Conservation (phyloP, 2,888 invertebrate genomes). For the Spilosoma lubricipeda region DNA sequence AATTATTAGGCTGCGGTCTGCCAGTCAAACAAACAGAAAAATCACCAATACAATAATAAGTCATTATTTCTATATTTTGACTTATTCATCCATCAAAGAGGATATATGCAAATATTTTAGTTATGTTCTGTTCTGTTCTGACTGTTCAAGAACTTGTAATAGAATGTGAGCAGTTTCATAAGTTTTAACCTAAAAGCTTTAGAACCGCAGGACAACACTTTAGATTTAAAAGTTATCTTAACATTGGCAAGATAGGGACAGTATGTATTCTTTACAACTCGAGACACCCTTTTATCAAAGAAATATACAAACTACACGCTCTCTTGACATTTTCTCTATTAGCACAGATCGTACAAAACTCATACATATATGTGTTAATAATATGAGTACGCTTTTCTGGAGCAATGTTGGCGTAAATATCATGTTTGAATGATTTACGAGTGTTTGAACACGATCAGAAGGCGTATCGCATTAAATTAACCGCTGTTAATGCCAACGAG, state of each 20-base stretch:
- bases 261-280: background rate
- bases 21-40: no score
- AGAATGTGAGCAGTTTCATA: background rate
- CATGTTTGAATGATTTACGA: slow-evolving; percentile 42
- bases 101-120: no score
- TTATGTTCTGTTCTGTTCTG: no score
- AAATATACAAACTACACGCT: background rate
- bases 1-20: background rate
- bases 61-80: no score
- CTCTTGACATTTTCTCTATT: background rate
- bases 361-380: slow-evolving; percentile 7
- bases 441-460: slow-evolving; percentile 33
- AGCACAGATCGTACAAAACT: background rate
- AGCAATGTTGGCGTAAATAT: slow-evolving; percentile 23
- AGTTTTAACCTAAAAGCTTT: background rate
- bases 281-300: background rate
- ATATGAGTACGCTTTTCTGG: slow-evolving; percentile 21
- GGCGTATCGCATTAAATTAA: slow-evolving; percentile 33
- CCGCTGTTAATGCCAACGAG: slow-evolving; percentile 44
- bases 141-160: no score
- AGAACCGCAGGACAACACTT: no score
- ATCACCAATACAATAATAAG: no score
- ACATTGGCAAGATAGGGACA: no score
- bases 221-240: no score
- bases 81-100: background rate